Conservation (phyloP, 2,888 invertebrate species). For the Zonitis immaculata region DNA sequence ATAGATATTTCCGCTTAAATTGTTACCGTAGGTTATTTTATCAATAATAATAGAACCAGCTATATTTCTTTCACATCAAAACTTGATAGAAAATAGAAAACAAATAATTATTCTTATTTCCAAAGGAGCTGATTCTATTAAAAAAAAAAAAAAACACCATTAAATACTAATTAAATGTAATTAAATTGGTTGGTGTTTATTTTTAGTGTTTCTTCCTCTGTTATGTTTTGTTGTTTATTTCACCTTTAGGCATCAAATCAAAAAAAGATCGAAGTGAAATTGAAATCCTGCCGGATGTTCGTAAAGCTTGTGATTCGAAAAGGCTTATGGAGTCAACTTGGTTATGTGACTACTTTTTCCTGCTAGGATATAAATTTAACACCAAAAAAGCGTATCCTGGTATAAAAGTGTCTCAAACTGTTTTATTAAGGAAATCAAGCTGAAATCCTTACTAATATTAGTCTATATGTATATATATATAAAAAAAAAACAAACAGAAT, state of each 20-base stretch:
- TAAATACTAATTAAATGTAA: too few species aligned
- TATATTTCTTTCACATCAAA: too few species aligned
- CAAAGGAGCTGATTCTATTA: neutral
- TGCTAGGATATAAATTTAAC: neutral
- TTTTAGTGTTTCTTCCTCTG: too few species aligned
- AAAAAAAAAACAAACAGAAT: too few species aligned
- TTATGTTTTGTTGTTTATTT: too few species aligned
- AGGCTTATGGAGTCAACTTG: conserved; percentile 17
- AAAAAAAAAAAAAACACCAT: too few species aligned
- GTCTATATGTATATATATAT: too few species aligned
- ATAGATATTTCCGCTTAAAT: neutral
- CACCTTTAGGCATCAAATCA: conserved; percentile 22
- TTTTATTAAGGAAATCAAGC: neutral
- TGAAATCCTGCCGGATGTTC: conserved; percentile 18
- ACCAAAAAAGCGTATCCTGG: neutral
- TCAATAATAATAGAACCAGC: neutral
- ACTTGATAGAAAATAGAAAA: neutral
- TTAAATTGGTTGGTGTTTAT: too few species aligned
- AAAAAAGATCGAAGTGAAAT: conserved; percentile 19
- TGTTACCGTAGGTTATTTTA: neutral
- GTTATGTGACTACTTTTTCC: neutral
- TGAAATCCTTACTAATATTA: too few species aligned
- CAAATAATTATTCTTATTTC: neutral
- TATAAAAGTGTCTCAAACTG: neutral
- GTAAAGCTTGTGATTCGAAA: conserved; percentile 17